Conservation (phyloP, 2,113 vertebrate genomes). For the Amphilophus citrinellus region DNA sequence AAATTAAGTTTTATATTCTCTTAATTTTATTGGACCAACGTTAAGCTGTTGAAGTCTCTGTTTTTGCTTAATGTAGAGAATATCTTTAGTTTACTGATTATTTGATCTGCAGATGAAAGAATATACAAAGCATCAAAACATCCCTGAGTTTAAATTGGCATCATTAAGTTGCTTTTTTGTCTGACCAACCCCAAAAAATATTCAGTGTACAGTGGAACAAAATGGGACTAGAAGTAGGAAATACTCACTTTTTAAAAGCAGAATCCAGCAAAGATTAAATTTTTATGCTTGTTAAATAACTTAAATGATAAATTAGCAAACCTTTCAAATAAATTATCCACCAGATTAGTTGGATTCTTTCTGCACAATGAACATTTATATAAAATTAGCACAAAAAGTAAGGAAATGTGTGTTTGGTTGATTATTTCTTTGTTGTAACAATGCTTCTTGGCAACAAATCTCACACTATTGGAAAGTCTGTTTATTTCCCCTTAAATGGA, state of each 20-base stretch:
- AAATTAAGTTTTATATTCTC: neutral
- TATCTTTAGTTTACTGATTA: neutral
- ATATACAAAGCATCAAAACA: neutral
- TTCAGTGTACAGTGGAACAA: neutral
- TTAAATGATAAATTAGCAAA: fast-evolving
- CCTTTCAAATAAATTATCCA: neutral
- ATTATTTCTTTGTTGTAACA: no score
- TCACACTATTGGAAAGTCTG: no score
- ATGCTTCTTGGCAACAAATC: no score
- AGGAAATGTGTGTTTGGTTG: no score
- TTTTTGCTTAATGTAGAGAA: neutral
- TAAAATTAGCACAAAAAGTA: neutral
- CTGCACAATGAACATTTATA: neutral
- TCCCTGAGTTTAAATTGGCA: neutral
- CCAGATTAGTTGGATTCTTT: neutral
- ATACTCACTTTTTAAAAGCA: fast-evolving
- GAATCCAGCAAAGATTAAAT: neutral
- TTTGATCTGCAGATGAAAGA: neutral
- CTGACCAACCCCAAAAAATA: neutral
- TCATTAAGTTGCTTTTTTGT: neutral
- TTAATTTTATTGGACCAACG: neutral
- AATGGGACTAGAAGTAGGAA: neutral
- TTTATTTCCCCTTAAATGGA: no score
- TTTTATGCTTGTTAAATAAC: neutral
- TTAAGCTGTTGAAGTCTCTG: neutral